Base-by-base conservation (phyloP, 1,140 invertebrate species). In the Sycophaga agraensis region DNA sequence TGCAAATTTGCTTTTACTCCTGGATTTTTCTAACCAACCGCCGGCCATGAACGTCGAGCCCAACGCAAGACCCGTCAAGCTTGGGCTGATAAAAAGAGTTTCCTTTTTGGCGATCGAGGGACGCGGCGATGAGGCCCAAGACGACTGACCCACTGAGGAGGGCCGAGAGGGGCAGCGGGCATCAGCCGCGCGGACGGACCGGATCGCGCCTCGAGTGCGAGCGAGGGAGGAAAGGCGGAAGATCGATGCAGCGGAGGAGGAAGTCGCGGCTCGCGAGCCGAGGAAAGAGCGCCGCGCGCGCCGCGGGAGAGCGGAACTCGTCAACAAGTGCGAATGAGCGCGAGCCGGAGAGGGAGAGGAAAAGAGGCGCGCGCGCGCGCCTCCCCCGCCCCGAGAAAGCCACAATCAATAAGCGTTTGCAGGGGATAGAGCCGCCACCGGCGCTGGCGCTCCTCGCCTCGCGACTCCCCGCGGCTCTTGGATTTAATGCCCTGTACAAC, bases 371-470 rank as follows among this genome's bases (percentile, higher is more conserved):
- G 43, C 62, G 65, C 7, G 17, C 4, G 17, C 4, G n/a, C 17
- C 5, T 21, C 4, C 17, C 17, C n/a, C n/a, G 6, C 4, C 12
- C 2, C 22, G 35, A 42, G 51, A 68, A 60, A 67, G 64, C 65
- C 64, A 64, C 65, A 70, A 72, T 70, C 70, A 70, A 72, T 70
- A 72, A 68, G 61, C 65, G 67, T 67, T 70, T 68, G 60, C 67
- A 26, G 16, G 8, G 16, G 45, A 46, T 6, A 4, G 4, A 28
- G 14, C 14, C 1, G 1, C 8, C n/a, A 26, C 24, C 1, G 5
- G 11, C 24, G 26, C n/a, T 46, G 4, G 2, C 9, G 0, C 12
- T 50, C 17, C 14, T 21, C 31, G 2, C 9, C 21, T 34, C 8
- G 12, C 4, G 28, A 21, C 24, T 51, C 16, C 12, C 11, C n/a